phyloP scores from a whole-genome alignment of 2,797 vertebrate genomes.

The Gymnopithys bicolor region DNA sequence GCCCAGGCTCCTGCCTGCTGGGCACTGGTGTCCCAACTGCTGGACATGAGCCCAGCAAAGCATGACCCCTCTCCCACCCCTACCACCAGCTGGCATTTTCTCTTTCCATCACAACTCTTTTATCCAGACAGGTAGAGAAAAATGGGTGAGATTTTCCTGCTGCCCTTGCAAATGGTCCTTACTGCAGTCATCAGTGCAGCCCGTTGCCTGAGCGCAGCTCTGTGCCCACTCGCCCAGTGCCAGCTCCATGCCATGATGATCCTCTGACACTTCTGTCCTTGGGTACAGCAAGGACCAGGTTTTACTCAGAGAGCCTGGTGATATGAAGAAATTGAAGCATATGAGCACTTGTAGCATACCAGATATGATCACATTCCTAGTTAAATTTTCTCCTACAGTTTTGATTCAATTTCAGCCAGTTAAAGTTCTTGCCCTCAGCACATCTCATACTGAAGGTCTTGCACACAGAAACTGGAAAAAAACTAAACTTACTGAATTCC shows the following conservation, averaged over 20 bases:
- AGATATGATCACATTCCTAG: not conserved
- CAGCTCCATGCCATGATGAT: fast-evolving
- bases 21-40: not conserved
- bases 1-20: fast-evolving
- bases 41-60: not conserved
- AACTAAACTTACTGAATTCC: not conserved
- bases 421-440: not conserved
- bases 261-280: not conserved
- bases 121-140: not conserved
- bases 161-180: not conserved
- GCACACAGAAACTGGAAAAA: not conserved
- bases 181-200: not conserved
- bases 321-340: not conserved
- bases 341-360: not conserved
- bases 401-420: not conserved
- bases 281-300: not conserved
- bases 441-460: not conserved
- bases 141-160: not conserved
- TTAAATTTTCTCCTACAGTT: not conserved
- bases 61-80: too few relatives aligned
- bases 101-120: not conserved
- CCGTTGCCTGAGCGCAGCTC: not conserved
- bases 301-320: not conserved
- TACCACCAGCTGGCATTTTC: not conserved
- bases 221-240: not conserved